phyloP scores from a whole-genome alignment of 2,888 invertebrate species.

The Auanema freiburgensis region DNA sequence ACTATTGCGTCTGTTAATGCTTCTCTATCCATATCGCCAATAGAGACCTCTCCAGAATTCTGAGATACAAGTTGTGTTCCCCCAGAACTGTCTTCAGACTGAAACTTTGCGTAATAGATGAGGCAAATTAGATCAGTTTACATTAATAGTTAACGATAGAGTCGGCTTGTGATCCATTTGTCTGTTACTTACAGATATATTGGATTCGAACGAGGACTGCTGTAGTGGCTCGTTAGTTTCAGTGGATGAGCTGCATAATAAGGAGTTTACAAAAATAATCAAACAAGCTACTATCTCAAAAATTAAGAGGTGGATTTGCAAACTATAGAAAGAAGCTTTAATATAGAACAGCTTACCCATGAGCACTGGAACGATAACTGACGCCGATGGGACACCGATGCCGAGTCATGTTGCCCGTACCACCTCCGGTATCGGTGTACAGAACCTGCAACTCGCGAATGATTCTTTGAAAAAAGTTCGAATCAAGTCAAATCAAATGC shows the following conservation, averaged over 20 bases:
- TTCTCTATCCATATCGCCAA: conserved; percentile 45
- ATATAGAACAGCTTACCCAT: conserved; percentile 17
- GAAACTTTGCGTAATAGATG: not conserved
- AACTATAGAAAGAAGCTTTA: not conserved
- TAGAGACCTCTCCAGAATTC: conserved; percentile 29
- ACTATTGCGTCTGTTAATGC: conserved; percentile 39
- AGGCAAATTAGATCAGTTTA: not conserved
- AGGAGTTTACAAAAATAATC: too few species aligned
- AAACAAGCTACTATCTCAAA: too few species aligned
- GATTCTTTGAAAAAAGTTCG: not conserved
- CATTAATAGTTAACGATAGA: not conserved
- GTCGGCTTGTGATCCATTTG: not conserved
- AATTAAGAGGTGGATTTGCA: too few species aligned
- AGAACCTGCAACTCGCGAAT: conserved; percentile 34
- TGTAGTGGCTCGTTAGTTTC: conserved; percentile 36
- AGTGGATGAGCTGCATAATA: conserved; percentile 39
- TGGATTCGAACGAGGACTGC: conserved; percentile 37
- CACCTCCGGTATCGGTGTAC: conserved; percentile 62
- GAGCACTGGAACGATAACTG: conserved; percentile 47
- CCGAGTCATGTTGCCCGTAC: conserved; percentile 62
- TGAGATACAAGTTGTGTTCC: conserved; percentile 15
- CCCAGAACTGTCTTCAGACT: not conserved
- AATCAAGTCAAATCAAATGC: not conserved
- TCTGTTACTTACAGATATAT: not conserved
- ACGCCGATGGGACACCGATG: conserved; percentile 56